Base-by-base conservation (phyloP, 2,113 vertebrate species). In the Pangasianodon hypophthalmus region DNA sequence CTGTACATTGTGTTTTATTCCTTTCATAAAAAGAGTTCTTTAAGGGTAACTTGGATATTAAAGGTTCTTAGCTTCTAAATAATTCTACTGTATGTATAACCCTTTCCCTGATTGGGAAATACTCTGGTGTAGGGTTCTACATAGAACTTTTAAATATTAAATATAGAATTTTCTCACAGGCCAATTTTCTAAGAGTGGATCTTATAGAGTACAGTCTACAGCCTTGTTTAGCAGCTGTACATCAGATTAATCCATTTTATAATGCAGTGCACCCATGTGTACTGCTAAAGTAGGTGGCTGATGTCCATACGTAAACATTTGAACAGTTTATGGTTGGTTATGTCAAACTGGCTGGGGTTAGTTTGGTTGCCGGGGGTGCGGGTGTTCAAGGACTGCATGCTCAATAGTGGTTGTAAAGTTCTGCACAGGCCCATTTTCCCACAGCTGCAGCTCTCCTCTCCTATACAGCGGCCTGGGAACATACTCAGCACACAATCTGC, bases 361-460 rank as follows among this genome's bases (percentile, higher is more conserved):
- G 84, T 56, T 37, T 71, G 84, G 84, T 87, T 89, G 91, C 56
- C 81, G 6, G 82, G 85, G 85, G 48, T 75, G 85, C 19, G 8
- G 21, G 67, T 60, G 77, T 89, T 90, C 52, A 67, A 58, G 67
- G 56, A 62, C 88, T 88, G 69, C 82, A 67, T 89, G 56, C 80
- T 90, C 71, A 89, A 89, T 88, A 88, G 86, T 90, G 87, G 87
- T 60, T 85, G 50, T 90, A 92, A 90, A 90, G 73, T 79, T 50
- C n/a, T 64, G 84, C 32, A 64, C 21, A 80, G 44, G n/a, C 37
- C 60, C 50, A 16, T 81, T 62, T 90, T 90, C 91, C 80, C 69
- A 87, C 91, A 89, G 87, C 80, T 87, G 81, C 21, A 88, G 84
- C 85, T 88, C 83, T 87, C 69, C 50, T 84, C 37, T 60, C 1